These are phyloP conservation scores for Chrysotoxum bicinctum DNA, from an alignment of 2,888 invertebrate species.

Conservation along the genomic window DNA sequence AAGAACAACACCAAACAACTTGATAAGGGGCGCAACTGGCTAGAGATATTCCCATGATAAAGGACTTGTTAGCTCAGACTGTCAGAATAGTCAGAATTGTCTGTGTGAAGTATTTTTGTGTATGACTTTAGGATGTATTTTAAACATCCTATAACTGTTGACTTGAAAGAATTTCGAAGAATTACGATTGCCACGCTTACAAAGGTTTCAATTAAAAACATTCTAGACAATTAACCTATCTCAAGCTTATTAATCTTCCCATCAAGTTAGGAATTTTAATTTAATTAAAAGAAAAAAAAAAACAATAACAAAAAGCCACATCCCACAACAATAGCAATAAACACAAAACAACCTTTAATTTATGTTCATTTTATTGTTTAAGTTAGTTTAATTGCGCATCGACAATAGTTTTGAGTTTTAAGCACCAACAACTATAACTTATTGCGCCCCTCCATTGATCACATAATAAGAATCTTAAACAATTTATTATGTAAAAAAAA, in stretches of 20 bases:
- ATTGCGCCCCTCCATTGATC: conserved; percentile 16
- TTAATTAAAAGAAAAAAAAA: not conserved
- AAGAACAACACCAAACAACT: too few relatives aligned
- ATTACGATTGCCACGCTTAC: not conserved
- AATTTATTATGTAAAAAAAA: conserved; percentile 15
- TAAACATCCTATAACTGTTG: too few relatives aligned
- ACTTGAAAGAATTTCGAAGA: not conserved
- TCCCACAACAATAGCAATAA: not conserved
- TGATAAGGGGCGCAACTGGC: too few relatives aligned
- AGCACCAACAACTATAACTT: conserved; percentile 17
- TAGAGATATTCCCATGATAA: too few relatives aligned
- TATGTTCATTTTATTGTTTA: conserved; percentile 41
- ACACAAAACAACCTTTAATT: not conserved
- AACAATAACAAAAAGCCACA: not conserved
- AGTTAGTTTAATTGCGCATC: conserved; percentile 52
- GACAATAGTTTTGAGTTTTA: not conserved
- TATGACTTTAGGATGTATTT: too few relatives aligned
- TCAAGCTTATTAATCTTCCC: not conserved
- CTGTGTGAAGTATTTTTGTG: too few relatives aligned
- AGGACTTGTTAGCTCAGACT: too few relatives aligned
- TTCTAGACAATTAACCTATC: not conserved
- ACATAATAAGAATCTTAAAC: conserved; percentile 20
- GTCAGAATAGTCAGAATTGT: too few relatives aligned
- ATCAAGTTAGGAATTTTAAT: not conserved
- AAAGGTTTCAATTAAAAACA: not conserved